These are phyloP conservation scores for Falco peregrinus DNA, from an alignment of 2,797 vertebrate genomes.

Conservation along the genomic window DNA sequence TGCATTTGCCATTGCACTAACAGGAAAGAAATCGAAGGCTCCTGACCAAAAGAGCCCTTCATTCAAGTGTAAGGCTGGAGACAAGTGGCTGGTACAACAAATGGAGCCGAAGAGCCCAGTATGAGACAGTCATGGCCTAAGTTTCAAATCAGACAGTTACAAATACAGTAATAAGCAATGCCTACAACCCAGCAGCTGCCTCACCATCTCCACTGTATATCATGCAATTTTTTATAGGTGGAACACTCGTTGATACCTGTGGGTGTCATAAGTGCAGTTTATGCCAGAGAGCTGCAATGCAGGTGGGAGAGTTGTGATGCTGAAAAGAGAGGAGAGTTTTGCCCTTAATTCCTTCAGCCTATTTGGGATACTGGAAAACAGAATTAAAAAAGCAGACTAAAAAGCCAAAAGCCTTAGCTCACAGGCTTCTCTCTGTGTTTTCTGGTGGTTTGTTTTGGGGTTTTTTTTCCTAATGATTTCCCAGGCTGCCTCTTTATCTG, in stretches of 20 bases:
- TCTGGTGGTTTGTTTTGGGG: background rate
- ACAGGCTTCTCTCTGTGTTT: background rate
- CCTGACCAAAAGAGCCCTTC: background rate
- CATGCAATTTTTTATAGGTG: background rate
- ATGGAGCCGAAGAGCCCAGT: background rate
- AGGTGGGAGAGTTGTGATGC: background rate
- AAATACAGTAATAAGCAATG: background rate
- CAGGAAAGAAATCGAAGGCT: background rate
- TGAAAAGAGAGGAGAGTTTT: background rate
- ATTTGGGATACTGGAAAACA: background rate
- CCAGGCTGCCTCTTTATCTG: constrained; percentile 14
- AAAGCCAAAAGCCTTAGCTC: background rate
- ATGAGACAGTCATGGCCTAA: background rate
- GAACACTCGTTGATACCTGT: background rate
- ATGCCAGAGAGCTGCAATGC: background rate
- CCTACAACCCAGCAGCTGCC: background rate
- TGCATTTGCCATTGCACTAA: background rate
- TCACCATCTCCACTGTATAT: background rate
- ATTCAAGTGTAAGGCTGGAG: background rate
- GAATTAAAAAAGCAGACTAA: background rate
- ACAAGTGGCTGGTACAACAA: background rate
- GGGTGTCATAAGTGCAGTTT: background rate
- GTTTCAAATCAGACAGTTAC: background rate
- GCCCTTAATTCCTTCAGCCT: background rate
- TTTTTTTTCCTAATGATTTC: background rate